Evolutionary conservation across 2,113 vertebrate species (phyloP).

Genomic region (Macquaria australasica): DNA sequence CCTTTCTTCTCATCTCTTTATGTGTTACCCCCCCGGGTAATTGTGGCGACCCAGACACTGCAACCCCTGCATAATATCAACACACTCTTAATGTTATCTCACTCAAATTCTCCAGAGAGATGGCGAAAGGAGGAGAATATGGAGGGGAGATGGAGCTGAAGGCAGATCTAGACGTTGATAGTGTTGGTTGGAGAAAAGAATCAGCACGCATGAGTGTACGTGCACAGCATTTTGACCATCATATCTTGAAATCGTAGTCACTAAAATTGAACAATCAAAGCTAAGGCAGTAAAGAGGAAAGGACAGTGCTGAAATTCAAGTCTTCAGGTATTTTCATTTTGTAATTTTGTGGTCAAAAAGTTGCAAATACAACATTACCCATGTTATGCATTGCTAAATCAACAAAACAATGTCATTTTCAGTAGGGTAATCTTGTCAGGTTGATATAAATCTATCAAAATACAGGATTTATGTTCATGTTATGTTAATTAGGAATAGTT

Average conservation of each 20-base stretch:
- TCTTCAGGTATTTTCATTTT: background rate
- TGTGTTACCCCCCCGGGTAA: conserved; percentile 23
- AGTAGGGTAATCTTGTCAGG: background rate
- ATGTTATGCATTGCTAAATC: background rate
- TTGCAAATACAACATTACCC: background rate
- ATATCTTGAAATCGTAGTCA: background rate
- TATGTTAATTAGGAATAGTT: background rate
- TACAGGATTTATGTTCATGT: background rate
- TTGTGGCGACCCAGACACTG: conserved; percentile 46
- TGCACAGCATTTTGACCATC: background rate
- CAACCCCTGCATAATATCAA: conserved; percentile 67
- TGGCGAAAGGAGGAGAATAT: conserved; percentile 16
- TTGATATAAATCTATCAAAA: background rate
- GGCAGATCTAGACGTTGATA: conserved; percentile 58
- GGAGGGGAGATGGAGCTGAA: conserved; percentile 34
- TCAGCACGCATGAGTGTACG: background rate
- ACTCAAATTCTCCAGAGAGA: conserved; percentile 47
- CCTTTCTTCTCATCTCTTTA: conserved; percentile 21
- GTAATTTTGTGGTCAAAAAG: background rate
- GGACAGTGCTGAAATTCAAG: background rate
- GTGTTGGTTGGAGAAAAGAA: conserved; percentile 16
- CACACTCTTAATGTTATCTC: conserved; percentile 41
- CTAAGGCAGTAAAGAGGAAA: background rate
- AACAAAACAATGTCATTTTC: background rate
- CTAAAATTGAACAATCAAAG: background rate